Evolutionary conservation across 2,797 vertebrate genomes (phyloP).

Genomic region (Scarus forsteni): DNA sequence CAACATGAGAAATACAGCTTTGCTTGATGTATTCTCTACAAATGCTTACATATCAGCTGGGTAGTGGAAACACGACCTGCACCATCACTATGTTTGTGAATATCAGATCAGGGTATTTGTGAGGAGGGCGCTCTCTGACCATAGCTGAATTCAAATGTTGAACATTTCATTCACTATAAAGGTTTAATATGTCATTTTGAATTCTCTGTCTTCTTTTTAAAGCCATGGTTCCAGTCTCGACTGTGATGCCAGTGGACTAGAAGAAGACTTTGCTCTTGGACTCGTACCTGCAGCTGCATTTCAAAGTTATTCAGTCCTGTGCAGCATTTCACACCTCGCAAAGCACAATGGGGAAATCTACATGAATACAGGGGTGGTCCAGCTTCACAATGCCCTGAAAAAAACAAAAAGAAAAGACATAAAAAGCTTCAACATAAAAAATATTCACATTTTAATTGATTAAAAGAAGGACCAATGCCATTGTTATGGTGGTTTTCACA

Average conservation of each 20-base stretch:
- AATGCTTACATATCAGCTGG: constrained; percentile 66
- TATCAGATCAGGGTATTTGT: constrained; percentile 42
- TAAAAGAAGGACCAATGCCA: too few relatives aligned
- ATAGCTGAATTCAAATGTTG: constrained; percentile 54
- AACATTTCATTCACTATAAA: constrained; percentile 52
- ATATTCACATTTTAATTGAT: too few relatives aligned
- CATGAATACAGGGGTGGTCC: constrained; percentile 94
- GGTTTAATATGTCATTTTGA: constrained; percentile 34
- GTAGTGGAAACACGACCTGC: constrained; percentile 57
- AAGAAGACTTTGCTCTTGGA: constrained; percentile 31
- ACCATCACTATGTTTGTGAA: constrained; percentile 52
- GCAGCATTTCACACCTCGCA: constrained; percentile 90
- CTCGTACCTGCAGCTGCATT: constrained; percentile 30
- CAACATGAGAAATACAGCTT: constrained; percentile 45
- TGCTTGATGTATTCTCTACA: constrained; percentile 41
- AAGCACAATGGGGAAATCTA: constrained; percentile 97
- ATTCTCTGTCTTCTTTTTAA: constrained; percentile 27
- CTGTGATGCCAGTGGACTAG: constrained; percentile 6
- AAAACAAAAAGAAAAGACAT: neutral
- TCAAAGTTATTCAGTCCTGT: constrained; percentile 32
- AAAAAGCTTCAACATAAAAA: neutral
- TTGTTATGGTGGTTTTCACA: too few relatives aligned
- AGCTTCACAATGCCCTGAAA: constrained; percentile 94
- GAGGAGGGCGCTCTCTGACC: constrained; percentile 29
- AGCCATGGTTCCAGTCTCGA: constrained; percentile 28